Evolutionary conservation across 2,113 vertebrate species (phyloP).

Genomic region (Aviceda subcristata): DNA sequence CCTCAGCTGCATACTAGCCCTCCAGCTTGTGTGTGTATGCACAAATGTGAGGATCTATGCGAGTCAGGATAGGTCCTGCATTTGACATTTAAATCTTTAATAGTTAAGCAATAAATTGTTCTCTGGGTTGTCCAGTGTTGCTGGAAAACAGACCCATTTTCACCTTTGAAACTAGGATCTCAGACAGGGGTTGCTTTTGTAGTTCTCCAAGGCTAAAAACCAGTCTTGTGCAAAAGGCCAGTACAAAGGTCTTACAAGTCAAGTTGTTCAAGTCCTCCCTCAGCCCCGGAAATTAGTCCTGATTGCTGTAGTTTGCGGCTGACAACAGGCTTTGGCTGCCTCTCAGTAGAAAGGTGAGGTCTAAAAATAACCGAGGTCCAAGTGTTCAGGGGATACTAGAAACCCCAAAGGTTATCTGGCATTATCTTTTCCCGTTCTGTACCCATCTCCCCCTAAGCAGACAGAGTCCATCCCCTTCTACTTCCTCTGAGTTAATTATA

Average conservation of each 20-base stretch:
- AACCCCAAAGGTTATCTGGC: background rate
- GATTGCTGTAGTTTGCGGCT: background rate
- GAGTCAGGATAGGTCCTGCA: background rate
- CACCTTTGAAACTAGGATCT: constrained; percentile 10
- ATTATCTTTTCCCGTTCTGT: background rate
- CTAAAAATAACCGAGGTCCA: background rate
- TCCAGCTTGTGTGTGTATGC: background rate
- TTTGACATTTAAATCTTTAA: background rate
- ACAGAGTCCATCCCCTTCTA: constrained; percentile 44
- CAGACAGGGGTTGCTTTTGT: background rate
- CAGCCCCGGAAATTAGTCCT: background rate
- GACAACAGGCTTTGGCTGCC: background rate
- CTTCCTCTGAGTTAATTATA: constrained; percentile 70
- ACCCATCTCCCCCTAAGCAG: background rate
- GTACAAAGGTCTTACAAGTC: constrained; percentile 8
- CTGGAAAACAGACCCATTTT: background rate
- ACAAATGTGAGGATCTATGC: background rate
- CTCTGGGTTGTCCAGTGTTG: background rate
- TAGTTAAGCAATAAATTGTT: background rate
- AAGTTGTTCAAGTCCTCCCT: background rate
- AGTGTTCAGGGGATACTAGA: background rate
- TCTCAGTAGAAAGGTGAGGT: background rate
- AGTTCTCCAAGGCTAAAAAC: background rate
- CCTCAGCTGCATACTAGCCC: background rate
- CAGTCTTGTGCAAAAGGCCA: background rate